Conservation (phyloP, 2,113 vertebrate species). For the Eidolon helvum region DNA sequence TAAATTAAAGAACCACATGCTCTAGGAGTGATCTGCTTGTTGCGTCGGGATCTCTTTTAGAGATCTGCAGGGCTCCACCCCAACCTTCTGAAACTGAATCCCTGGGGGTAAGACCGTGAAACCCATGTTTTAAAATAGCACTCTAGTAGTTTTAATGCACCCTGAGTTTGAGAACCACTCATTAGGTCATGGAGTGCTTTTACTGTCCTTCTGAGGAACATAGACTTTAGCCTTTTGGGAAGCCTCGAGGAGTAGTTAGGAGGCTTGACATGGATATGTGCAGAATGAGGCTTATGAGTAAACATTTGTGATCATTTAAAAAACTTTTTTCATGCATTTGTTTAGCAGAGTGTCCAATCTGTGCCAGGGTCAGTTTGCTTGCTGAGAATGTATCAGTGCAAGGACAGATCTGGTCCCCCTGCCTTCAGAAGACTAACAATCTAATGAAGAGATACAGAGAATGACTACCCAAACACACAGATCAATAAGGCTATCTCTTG, state of each 20-base stretch:
- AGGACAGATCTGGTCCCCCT: neutral
- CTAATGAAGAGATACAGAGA: neutral
- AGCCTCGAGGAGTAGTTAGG: neutral
- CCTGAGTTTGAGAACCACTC: neutral
- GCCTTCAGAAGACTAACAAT: neutral
- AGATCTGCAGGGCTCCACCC: neutral
- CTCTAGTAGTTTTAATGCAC: neutral
- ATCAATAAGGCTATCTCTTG: neutral
- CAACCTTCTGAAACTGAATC: neutral
- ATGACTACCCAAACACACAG: neutral
- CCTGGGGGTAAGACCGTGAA: neutral
- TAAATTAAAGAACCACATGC: neutral
- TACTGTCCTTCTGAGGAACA: neutral
- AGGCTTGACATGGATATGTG: neutral
- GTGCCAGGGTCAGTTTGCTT: neutral
- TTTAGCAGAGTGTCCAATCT: neutral
- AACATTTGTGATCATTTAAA: neutral
- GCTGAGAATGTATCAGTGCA: neutral
- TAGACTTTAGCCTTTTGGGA: neutral
- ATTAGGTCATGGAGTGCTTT: neutral
- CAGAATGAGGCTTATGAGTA: neutral
- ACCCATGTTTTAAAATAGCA: neutral
- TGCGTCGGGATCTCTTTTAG: neutral
- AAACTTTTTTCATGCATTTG: neutral
- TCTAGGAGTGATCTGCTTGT: neutral